These are phyloP conservation scores for Catocala fraxini DNA, from an alignment of 2,888 invertebrate species.

Conservation along the genomic window DNA sequence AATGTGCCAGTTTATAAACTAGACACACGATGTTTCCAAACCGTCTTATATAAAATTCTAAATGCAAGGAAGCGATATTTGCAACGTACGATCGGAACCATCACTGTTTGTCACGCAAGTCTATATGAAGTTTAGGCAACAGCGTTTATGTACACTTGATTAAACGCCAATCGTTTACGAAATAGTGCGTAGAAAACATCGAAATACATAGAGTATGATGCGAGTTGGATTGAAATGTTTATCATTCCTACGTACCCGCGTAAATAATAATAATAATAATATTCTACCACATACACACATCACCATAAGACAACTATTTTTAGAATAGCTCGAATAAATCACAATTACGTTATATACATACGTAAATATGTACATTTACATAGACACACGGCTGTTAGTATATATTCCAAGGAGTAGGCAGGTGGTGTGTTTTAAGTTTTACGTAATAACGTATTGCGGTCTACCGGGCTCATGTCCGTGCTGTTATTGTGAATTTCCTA, in stretches of 20 bases:
- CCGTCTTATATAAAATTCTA: conserved; percentile 41
- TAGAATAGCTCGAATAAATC: too few relatives aligned
- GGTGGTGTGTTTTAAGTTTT: too few relatives aligned
- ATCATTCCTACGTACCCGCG: conserved; percentile 24
- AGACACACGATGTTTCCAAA: conserved; percentile 44
- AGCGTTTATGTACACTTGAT: conserved; percentile 45
- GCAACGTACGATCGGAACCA: conserved; percentile 61
- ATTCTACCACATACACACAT: too few relatives aligned
- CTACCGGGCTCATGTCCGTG: too few relatives aligned
- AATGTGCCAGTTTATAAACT: conserved; percentile 28
- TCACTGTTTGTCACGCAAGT: conserved; percentile 75
- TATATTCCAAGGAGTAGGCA: too few relatives aligned
- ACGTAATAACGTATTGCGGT: too few relatives aligned
- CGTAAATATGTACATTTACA: too few relatives aligned
- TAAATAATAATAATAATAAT: too few relatives aligned
- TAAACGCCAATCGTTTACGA: conserved; percentile 52
- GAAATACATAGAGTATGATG: conserved; percentile 41
- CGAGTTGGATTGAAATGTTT: conserved; percentile 33
- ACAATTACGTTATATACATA: too few relatives aligned
- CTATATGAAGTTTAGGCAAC: conserved; percentile 64
- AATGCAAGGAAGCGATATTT: conserved; percentile 61
- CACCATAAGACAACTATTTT: too few relatives aligned
- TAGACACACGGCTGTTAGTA: too few relatives aligned
- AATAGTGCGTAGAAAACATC: conserved; percentile 53
- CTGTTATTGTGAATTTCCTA: too few relatives aligned